Evolutionary conservation across 2,113 vertebrate species (phyloP).

Genomic region (Antechinus flavipes): DNA sequence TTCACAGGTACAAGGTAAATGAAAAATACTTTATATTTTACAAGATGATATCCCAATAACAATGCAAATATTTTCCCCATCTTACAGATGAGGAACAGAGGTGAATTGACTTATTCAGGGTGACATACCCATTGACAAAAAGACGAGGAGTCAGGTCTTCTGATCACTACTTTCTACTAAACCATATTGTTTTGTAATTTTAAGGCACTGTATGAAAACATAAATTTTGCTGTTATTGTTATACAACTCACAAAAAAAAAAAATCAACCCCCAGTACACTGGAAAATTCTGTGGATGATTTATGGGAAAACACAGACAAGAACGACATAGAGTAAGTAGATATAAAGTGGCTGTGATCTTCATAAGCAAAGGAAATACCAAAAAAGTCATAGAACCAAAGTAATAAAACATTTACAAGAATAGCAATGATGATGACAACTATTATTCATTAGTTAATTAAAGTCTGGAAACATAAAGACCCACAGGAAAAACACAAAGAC

Average conservation of each 20-base stretch:
- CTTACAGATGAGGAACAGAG: not conserved
- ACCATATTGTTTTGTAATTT: not conserved
- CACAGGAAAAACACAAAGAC: not conserved
- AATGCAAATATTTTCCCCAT: not conserved
- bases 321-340: not conserved
- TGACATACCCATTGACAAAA: too few relatives aligned
- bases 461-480: not conserved
- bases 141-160: too few relatives aligned
- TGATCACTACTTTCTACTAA: not conserved
- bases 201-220: not conserved
- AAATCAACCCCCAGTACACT: not conserved
- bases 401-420: not conserved
- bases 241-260: not conserved
- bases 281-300: not conserved
- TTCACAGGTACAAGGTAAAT: not conserved
- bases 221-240: not conserved
- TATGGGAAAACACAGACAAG: not conserved
- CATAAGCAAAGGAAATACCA: not conserved
- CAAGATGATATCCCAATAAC: not conserved
- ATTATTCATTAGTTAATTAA: not conserved
- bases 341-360: not conserved
- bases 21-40: not conserved
- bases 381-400: not conserved
- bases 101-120: too few relatives aligned
- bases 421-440: not conserved